Evolutionary conservation across 1,140 invertebrate genomes (phyloP).

Genomic region (Heliothis virescens): DNA sequence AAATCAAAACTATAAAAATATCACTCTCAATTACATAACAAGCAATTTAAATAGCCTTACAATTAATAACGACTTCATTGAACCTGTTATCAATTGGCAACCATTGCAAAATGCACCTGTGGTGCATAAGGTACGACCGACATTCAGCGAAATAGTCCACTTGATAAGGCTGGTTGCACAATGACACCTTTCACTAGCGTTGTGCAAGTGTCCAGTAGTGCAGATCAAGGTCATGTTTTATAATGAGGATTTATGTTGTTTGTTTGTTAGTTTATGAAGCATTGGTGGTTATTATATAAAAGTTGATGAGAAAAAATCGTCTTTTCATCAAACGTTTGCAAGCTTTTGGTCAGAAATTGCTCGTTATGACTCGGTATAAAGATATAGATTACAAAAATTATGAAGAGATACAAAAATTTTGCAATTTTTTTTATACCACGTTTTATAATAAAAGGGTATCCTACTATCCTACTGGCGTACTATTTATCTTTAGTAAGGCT

Average conservation of each 20-base stretch:
- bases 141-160: conserved; percentile 48
- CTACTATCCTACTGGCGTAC: too few relatives aligned
- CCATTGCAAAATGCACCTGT: conserved; percentile 35
- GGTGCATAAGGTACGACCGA: neutral
- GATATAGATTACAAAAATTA: too few relatives aligned
- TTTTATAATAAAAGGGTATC: too few relatives aligned
- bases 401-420: too few relatives aligned
- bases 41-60: conserved; percentile 3
- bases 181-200: conserved; percentile 57
- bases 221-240: conserved; percentile 27
- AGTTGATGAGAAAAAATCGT: too few relatives aligned
- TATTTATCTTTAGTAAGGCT: too few relatives aligned
- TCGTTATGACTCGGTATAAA: too few relatives aligned
- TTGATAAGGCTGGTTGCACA: conserved; percentile 54
- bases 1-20: too few relatives aligned
- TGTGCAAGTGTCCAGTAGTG: conserved; percentile 46
- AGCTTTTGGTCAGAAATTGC: too few relatives aligned
- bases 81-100: conserved; percentile 46
- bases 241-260: neutral
- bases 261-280: conserved; percentile 14
- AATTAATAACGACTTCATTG: conserved; percentile 10
- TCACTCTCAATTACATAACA: neutral
- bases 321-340: too few relatives aligned
- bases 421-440: too few relatives aligned
- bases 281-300: neutral